Base-by-base conservation (phyloP, 2,888 invertebrate genomes). In the Neuroscelio doddi region DNA sequence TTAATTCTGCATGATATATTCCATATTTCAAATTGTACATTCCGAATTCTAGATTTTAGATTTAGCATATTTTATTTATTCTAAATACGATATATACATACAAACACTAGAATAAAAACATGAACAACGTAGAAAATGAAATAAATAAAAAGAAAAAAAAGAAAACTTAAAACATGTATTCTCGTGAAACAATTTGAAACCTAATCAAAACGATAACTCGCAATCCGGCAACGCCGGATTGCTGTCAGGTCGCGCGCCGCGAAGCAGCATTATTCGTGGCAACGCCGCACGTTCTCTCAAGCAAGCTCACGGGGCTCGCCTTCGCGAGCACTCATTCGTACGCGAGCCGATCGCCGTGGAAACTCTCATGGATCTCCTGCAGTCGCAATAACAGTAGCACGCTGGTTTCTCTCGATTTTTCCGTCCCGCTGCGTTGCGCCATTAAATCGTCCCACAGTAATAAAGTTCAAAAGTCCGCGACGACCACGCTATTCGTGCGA, bases 171-270 rank as follows among this genome's bases (percentile, higher is more conserved):
- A n/a, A n/a, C n/a, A n/a, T n/a, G n/a, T n/a, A n/a, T n/a, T n/a
- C n/a, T n/a, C n/a, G n/a, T n/a, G n/a, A n/a, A n/a, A n/a, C n/a
- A n/a, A n/a, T n/a, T n/a, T n/a, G n/a, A n/a, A n/a, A n/a, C n/a
- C n/a, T n/a, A n/a, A n/a, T n/a, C n/a, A n/a, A n/a, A n/a, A n/a
- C n/a, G n/a, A n/a, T n/a, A n/a, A n/a, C n/a, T n/a, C n/a, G n/a
- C n/a, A 5, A 21, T 21, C 21, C 21, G 41, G 41, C 41, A 21
- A 26, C 41, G 21, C 1, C 41, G 21, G 12, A 14, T 26, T 24
- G 44, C 34, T 45, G 66, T n/a, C 59, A 45, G 42, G 46, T 52
- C 42, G 62, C 64, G 64, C 61, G 58, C 57, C 51, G 65, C 55
- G 36, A 4, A 14, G 17, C 9, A 53, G 45, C 34, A 36, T 49